Conservation (phyloP, 2,797 vertebrate genomes). For the Ispidina lecontei region DNA sequence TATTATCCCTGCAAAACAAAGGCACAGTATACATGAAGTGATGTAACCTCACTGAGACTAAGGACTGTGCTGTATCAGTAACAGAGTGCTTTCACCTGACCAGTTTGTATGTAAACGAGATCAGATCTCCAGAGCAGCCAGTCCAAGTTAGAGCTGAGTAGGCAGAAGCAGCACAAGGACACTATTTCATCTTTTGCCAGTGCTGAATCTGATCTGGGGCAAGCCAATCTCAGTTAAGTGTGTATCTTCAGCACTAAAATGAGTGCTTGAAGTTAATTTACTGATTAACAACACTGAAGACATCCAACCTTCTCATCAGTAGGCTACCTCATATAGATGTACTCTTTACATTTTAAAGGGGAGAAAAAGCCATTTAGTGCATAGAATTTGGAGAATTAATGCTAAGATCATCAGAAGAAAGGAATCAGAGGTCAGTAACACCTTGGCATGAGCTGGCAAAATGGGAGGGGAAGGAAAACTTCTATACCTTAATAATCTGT, state of each 20-base stretch:
- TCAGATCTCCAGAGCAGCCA: neutral
- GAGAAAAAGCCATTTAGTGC: neutral
- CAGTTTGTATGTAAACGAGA: neutral
- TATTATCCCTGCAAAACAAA: neutral
- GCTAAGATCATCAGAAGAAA: neutral
- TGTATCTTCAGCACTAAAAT: neutral
- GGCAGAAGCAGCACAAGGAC: neutral
- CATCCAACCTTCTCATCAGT: neutral
- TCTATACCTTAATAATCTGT: neutral
- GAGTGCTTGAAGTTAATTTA: conserved; percentile 20
- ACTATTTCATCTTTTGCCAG: neutral
- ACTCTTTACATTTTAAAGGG: neutral
- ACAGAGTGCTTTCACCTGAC: neutral
- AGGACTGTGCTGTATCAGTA: neutral
- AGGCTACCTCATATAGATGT: neutral
- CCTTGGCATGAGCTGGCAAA: neutral
- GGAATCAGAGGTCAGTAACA: neutral
- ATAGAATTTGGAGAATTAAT: neutral
- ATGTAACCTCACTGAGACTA: neutral
- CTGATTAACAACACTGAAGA: conserved; percentile 1
- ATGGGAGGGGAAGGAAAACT: neutral
- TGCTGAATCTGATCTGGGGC: neutral
- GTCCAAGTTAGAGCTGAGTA: neutral
- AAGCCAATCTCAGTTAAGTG: neutral
- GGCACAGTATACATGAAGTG: neutral